A percentile compares a stretch with the other conserved stretches of the same genome.
Evolutionary conservation across 2,797 vertebrate species (phyloP).

Genomic region (Falco naumanni): DNA sequence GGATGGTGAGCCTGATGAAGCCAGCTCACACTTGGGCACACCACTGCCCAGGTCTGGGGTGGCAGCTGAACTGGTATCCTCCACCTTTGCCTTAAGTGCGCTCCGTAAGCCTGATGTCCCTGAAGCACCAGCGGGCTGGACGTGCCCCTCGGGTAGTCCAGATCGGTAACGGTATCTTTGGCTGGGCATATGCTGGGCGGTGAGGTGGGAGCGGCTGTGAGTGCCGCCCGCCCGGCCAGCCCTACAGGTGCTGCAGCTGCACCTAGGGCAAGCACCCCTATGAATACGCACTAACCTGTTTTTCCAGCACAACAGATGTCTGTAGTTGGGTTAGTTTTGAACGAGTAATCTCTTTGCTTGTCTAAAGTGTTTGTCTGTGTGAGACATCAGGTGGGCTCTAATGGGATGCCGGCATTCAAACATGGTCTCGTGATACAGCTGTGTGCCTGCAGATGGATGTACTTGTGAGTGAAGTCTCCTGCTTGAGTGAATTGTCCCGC

Average conservation of each 20-base stretch:
- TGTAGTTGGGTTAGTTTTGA: not conserved
- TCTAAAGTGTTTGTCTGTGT: not conserved
- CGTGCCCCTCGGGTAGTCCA: rapidly evolving
- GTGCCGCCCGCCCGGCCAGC: no score
- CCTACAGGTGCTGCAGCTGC: not conserved
- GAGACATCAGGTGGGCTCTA: not conserved
- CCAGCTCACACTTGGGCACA: rapidly evolving
- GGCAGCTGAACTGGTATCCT: not conserved
- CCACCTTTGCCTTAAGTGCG: rapidly evolving
- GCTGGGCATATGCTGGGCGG: rapidly evolving
- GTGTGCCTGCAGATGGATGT: not conserved
- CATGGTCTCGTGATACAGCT: rapidly evolving
- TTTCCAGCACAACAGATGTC: not conserved
- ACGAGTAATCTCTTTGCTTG: not conserved
- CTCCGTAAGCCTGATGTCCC: rapidly evolving
- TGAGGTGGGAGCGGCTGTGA: not conserved
- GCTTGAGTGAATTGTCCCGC: no score
- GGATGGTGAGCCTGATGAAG: not conserved
- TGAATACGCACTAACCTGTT: not conserved
- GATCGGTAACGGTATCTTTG: not conserved
- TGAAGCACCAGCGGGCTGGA: not conserved
- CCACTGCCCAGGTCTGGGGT: rapidly evolving
- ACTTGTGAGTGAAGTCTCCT: not conserved
- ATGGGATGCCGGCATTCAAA: not conserved
- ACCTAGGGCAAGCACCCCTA: rapidly evolving